Evolutionary conservation across 2,888 invertebrate genomes (phyloP).

Genomic region (Eupithecia tripunctaria): DNA sequence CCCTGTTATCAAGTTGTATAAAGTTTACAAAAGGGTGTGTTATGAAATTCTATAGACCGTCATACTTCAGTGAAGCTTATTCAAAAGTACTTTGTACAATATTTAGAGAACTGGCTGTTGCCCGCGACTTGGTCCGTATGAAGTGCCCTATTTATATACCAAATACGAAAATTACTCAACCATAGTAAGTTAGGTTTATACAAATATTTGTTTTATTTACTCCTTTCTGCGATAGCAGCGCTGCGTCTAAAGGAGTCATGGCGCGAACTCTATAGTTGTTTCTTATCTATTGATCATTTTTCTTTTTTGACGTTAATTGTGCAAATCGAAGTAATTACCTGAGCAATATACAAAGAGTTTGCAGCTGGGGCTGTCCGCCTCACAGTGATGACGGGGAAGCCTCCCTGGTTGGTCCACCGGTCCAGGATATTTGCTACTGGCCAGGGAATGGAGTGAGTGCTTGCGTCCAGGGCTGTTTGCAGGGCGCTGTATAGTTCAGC

Average conservation of each 20-base stretch:
- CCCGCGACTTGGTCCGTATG: no score
- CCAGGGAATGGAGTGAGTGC: constrained; percentile 64
- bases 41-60: not conserved
- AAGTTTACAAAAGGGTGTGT: not conserved
- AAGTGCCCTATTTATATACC: no score
- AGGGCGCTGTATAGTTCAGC: constrained; percentile 63
- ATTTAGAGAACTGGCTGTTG: no score
- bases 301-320: no score
- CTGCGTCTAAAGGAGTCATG: no score
- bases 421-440: constrained; percentile 86
- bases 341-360: constrained; percentile 65
- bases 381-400: constrained; percentile 89
- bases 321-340: constrained; percentile 64
- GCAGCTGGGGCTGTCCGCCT: constrained; percentile 71
- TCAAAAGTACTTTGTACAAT: not conserved
- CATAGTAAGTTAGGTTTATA: no score
- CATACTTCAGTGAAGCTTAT: not conserved
- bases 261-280: no score
- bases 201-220: no score
- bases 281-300: no score
- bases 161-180: no score
- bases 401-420: constrained; percentile 90
- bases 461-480: constrained; percentile 56
- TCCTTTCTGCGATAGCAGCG: no score
- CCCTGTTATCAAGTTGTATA: not conserved